Evolutionary conservation across 2,113 vertebrate species (phyloP).

Genomic region (Paradoxurus hermaphroditus): DNA sequence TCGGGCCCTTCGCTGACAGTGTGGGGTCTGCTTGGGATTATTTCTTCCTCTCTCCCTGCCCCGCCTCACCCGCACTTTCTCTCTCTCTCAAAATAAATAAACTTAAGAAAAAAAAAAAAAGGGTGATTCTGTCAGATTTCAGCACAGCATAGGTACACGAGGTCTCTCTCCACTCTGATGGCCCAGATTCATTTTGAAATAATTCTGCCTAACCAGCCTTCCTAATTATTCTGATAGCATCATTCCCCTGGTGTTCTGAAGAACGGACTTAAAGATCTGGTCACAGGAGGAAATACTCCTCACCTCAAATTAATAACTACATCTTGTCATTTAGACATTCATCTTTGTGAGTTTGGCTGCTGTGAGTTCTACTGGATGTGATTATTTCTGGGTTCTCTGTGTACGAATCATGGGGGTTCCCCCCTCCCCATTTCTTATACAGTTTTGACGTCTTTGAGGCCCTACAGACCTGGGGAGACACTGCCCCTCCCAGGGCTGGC

Average conservation of each 20-base stretch:
- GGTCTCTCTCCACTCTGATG: background rate
- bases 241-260: background rate
- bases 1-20: no score
- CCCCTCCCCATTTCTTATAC: background rate
- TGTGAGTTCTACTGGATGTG: background rate
- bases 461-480: background rate
- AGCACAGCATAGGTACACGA: fast-evolving
- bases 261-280: background rate
- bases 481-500: no score
- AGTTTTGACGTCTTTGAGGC: background rate
- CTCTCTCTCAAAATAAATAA: no score
- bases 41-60: no score
- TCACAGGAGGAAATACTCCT: background rate
- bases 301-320: background rate
- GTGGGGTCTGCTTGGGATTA: no score
- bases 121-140: background rate
- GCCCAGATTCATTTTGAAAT: background rate
- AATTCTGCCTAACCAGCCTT: background rate
- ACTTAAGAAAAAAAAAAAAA: no score
- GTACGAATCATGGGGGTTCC: no score
- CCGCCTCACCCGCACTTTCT: no score
- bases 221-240: background rate
- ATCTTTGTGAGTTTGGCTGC: background rate
- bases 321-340: background rate
- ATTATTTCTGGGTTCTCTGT: background rate